phyloP scores from a whole-genome alignment of 92 coral and sea anemone genomes.

The Muricea muricata region DNA sequence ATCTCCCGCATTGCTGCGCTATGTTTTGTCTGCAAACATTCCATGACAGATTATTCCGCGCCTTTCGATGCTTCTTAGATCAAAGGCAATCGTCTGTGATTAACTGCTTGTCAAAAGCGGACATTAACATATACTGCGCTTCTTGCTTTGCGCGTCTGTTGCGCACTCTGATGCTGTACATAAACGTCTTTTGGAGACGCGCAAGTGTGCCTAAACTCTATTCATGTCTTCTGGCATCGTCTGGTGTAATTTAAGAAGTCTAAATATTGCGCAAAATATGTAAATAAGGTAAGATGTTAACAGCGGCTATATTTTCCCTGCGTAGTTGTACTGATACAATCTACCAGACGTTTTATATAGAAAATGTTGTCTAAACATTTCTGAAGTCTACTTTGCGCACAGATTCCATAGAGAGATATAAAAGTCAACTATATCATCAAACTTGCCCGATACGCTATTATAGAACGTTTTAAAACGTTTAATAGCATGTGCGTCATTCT shows the following conservation, averaged over 20 bases:
- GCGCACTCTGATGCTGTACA: background rate
- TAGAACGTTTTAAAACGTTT: background rate
- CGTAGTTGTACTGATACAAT: background rate
- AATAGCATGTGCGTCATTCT: background rate
- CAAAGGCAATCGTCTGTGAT: constrained; percentile 33
- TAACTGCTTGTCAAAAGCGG: constrained; percentile 9
- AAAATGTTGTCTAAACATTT: background rate
- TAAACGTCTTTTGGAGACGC: background rate
- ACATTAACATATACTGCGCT: constrained; percentile 11
- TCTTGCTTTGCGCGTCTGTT: constrained; percentile 8
- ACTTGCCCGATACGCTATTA: background rate
- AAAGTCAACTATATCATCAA: background rate
- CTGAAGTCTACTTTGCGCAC: background rate
- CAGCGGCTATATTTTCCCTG: background rate
- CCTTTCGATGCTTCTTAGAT: constrained; percentile 26
- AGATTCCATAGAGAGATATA: background rate
- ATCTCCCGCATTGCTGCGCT: constrained; percentile 4
- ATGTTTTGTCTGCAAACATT: constrained; percentile 35
- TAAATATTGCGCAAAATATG: constrained; percentile 3
- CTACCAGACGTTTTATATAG: background rate
- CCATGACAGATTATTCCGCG: constrained; percentile 35
- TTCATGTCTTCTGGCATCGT: background rate
- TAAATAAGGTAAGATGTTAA: constrained; percentile 26
- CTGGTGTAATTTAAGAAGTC: constrained; percentile 4
- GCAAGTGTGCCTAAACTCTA: background rate